Evolutionary conservation across 2,113 vertebrate genomes (phyloP), one percentile per base, ranked within the genome.

Genomic region (Marmota monax): DNA sequence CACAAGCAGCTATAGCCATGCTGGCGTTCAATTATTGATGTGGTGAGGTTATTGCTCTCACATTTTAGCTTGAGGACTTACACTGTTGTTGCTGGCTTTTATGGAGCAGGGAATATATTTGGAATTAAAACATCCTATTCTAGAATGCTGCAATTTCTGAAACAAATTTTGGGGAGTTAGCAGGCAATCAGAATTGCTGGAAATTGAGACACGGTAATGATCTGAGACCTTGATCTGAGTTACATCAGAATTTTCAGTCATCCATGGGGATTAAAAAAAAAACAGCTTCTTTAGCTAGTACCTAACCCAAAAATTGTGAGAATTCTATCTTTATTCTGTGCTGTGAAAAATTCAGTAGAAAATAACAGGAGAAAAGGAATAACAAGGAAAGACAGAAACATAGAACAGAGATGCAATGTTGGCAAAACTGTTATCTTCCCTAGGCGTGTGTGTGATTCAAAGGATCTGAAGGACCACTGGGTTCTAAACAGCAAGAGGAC

Each of bases 11-110:
- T 56, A 34, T 2, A 69, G 67, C 77, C 32, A 79, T 5, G 37
- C 77, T 51, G 32, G 22, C 29, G n/a, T 94, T 92, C 61, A 97
- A 65, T 89, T 94, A 90, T 58, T 92, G 56, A 91, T 48, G 29
- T 89, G 53, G 9, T 92, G 85, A 72, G 34, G n/a, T 67, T 56
- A 89, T 76, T 61, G n/a, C 32, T 73, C 34, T 53, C 23, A 65
- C 58, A 32, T 79, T 63, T 94, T 84, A 67, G 11, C n/a, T 23
- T 80, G 27, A 65, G 34, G 67, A 29, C 14, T 39, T 87, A 63
- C 3, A 34, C 32, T 51, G 34, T 10, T 78, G 69, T 88, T 56
- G 7, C 63, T 70, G 7, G 23, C 27, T 51, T 95, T 90, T 94
- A 2, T 39, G 22, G 16, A 72, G 22, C 2, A 78, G 56, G 20